Conservation (phyloP, 1,140 invertebrate genomes). For the Drosophila elegans region DNA sequence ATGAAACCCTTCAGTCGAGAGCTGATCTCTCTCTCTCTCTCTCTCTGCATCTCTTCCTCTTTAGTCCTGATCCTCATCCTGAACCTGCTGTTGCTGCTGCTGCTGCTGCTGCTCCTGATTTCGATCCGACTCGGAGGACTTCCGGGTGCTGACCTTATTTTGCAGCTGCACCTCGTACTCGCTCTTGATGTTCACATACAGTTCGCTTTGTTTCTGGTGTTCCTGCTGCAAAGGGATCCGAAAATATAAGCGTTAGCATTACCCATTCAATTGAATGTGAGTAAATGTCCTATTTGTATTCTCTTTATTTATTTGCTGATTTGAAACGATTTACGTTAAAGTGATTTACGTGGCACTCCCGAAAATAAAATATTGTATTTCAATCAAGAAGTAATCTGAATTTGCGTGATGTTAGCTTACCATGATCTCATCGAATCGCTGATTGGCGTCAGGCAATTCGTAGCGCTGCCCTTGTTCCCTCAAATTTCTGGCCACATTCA, state of each 20-base stretch:
- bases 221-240: slow-evolving; percentile 54
- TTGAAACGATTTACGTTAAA: too few relatives aligned
- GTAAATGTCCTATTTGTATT: too few relatives aligned
- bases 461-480: slow-evolving; percentile 67
- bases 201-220: slow-evolving; percentile 75
- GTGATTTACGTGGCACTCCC: too few relatives aligned
- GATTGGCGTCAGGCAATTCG: slow-evolving; percentile 62
- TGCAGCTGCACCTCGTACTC: slow-evolving; percentile 78
- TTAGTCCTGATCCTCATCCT: slow-evolving; percentile 10
- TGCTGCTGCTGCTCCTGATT: slow-evolving; percentile 1
- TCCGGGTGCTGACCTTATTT: slow-evolving; percentile 44
- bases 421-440: slow-evolving; percentile 74
- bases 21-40: background rate
- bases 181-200: slow-evolving; percentile 78
- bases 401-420: slow-evolving; percentile 34
- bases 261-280: too few relatives aligned
- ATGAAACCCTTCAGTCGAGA: slow-evolving; percentile 57
- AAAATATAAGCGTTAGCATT: background rate
- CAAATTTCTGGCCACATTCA: slow-evolving; percentile 68
- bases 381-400: background rate
- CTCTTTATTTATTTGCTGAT: too few relatives aligned
- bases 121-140: slow-evolving; percentile 35
- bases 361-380: background rate
- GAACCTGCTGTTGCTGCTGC: background rate
- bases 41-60: background rate